Evolutionary conservation across 2,888 invertebrate species (phyloP).

Genomic region (Sphecodes monilicornis): DNA sequence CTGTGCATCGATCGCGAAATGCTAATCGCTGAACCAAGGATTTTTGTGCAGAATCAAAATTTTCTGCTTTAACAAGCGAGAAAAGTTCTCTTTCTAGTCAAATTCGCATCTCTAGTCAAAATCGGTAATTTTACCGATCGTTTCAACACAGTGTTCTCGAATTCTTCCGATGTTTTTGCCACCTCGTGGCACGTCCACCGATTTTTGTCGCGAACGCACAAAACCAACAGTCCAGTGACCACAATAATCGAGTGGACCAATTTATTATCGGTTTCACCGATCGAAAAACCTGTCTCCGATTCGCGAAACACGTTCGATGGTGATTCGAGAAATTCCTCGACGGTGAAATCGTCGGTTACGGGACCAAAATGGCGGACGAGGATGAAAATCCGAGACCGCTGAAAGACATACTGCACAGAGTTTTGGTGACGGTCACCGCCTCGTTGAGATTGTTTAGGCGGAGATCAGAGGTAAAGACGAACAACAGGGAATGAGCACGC

Average conservation of each 20-base stretch:
- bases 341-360: neutral
- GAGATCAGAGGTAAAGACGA: constrained; percentile 51
- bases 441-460: constrained; percentile 25
- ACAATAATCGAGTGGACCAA: neutral
- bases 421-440: constrained; percentile 11
- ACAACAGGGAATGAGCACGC: neutral
- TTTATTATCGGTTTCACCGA: neutral
- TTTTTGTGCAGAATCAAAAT: neutral
- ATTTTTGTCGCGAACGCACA: neutral
- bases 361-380: constrained; percentile 22
- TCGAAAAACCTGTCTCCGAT: neutral
- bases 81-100: neutral
- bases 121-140: too few species aligned
- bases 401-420: constrained; percentile 17
- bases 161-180: neutral
- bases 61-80: neutral
- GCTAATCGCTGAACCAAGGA: too few species aligned
- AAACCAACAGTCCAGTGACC: neutral
- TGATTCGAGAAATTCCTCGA: neutral
- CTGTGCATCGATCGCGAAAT: too few species aligned
- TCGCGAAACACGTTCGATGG: neutral
- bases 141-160: neutral
- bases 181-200: neutral
- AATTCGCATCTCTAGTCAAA: too few species aligned
- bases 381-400: neutral